These are phyloP conservation scores for Musca vetustissima DNA, from an alignment of 1,140 invertebrate genomes.

Conservation along the genomic window DNA sequence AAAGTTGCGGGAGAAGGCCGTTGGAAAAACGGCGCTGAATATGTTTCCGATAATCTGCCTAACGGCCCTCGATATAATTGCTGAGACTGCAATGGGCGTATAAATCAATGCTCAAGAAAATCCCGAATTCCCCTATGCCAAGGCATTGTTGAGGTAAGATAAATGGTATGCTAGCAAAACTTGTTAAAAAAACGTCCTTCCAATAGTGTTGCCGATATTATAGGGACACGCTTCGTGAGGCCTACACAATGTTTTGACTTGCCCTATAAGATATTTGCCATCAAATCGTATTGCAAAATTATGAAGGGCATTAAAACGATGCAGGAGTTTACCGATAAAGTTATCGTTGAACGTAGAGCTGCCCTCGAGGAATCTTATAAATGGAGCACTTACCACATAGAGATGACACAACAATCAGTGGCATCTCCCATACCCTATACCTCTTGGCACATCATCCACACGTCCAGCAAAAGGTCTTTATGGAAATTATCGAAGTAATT, in stretches of 20 bases:
- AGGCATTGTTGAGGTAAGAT: constrained; percentile 65
- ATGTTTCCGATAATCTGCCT: constrained; percentile 25
- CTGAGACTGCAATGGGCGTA: constrained; percentile 79
- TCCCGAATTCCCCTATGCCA: constrained; percentile 68
- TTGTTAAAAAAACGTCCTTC: not conserved
- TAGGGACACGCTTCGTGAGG: constrained; percentile 37
- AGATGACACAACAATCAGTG: constrained; percentile 67
- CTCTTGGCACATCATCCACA: constrained; percentile 60
- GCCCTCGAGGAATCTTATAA: constrained; percentile 29
- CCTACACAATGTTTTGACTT: constrained; percentile 27
- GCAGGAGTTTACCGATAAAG: constrained; percentile 39
- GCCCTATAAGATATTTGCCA: not conserved
- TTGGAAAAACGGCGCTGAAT: constrained; percentile 33
- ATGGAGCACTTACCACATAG: constrained; percentile 27
- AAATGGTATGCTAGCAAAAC: too few species aligned
- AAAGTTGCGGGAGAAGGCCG: constrained; percentile 47
- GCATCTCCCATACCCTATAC: constrained; percentile 61
- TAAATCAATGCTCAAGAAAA: constrained; percentile 70
- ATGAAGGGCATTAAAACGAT: constrained; percentile 33
- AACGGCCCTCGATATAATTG: constrained; percentile 29
- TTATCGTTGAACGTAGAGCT: constrained; percentile 31
- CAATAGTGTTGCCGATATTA: not conserved
- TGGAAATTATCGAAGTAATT: constrained; percentile 63
- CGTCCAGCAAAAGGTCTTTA: constrained; percentile 61
- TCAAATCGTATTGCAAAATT: not conserved